A percentile compares a stretch with the other conserved stretches of the same genome.
phyloP scores from a whole-genome alignment of 2,888 invertebrate genomes.

The Meta bourneti region DNA sequence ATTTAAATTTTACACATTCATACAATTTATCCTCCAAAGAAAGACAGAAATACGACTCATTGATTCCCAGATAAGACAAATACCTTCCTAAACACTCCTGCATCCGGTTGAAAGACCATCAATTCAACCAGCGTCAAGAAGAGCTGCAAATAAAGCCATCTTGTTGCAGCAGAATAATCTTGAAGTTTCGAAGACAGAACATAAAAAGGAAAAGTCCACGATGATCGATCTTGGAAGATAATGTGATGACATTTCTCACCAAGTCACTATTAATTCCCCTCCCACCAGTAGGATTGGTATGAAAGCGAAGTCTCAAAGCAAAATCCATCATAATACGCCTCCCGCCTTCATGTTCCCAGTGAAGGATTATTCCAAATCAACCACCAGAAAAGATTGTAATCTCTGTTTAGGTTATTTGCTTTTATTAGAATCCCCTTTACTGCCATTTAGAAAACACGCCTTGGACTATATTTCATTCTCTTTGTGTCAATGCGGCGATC shows the following conservation, averaged over 20 bases:
- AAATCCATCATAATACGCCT: constrained; percentile 28
- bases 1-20: neutral
- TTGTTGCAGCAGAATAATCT: constrained; percentile 2
- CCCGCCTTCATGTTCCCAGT: neutral
- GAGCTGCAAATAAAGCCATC: constrained; percentile 32
- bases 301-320: neutral
- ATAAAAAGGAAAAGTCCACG: neutral
- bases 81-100: neutral
- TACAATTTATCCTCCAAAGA: neutral
- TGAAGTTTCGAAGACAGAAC: neutral
- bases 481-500: neutral
- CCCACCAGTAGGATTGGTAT: neutral
- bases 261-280: constrained; percentile 37
- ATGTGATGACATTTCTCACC: constrained; percentile 25
- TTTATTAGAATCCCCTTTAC: constrained; percentile 29
- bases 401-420: constrained; percentile 16
- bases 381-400: constrained; percentile 10
- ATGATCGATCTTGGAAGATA: constrained; percentile 33
- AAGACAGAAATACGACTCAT: neutral
- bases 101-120: neutral
- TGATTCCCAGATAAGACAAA: neutral
- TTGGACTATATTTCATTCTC: neutral
- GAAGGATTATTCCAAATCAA: neutral
- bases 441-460: constrained; percentile 16
- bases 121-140: neutral